These are phyloP conservation scores for Eumacrocentrus americanus DNA, from an alignment of 2,888 invertebrate genomes.

Conservation along the genomic window DNA sequence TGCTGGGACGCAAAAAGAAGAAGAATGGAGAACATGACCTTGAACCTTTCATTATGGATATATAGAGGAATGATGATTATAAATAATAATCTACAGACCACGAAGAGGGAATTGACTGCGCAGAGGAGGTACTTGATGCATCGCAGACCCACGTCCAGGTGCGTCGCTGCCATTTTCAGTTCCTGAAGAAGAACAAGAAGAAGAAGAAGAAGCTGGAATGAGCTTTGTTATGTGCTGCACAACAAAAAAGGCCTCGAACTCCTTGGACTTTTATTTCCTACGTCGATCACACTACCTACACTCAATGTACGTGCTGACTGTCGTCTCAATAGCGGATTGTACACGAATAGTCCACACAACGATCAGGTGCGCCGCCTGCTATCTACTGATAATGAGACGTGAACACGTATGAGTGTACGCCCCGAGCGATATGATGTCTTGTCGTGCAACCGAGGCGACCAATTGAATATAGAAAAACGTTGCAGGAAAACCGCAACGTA, in stretches of 20 bases:
- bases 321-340: neutral
- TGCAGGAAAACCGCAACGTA: neutral
- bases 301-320: neutral
- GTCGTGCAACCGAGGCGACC: neutral
- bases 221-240: no score
- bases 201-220: no score
- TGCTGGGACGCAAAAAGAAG: neutral
- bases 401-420: conserved; percentile 6
- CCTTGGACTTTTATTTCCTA: no score
- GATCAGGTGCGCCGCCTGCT: conserved; percentile 24
- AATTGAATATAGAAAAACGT: neutral
- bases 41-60: neutral
- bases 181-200: conserved; percentile 24
- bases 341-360: conserved; percentile 7
- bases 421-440: conserved; percentile 9
- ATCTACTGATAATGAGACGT: conserved; percentile 23
- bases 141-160: conserved; percentile 66
- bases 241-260: no score
- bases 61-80: neutral
- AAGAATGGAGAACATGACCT: neutral
- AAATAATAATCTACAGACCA: conserved; percentile 62
- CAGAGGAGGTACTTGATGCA: conserved; percentile 73
- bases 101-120: conserved; percentile 71
- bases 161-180: conserved; percentile 56
- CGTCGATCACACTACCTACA: neutral